phyloP scores from a whole-genome alignment of 1,140 invertebrate genomes.

The Nasonia longicornis region DNA sequence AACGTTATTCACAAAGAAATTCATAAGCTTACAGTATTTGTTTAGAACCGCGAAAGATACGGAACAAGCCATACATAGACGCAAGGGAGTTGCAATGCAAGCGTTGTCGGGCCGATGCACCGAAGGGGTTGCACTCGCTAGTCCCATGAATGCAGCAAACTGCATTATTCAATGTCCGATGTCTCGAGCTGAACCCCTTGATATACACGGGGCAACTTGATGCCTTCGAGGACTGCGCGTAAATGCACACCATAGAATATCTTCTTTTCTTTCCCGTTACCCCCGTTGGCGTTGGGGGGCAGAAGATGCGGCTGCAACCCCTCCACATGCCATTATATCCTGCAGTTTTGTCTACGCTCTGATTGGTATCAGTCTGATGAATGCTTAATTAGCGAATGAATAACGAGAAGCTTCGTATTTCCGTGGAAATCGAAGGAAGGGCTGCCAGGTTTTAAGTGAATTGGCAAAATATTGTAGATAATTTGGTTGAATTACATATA shows the following conservation, averaged over 20 bases:
- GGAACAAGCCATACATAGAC: background rate
- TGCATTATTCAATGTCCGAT: constrained; percentile 9
- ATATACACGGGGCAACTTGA: background rate
- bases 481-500: too few species aligned
- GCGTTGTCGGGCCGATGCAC: background rate
- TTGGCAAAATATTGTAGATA: too few species aligned
- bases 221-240: background rate
- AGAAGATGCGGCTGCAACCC: background rate
- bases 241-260: background rate
- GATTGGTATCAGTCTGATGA: background rate
- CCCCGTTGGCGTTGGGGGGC: background rate
- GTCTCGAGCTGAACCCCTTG: background rate
- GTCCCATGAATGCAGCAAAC: background rate
- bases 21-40: too few species aligned
- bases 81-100: background rate
- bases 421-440: too few species aligned
- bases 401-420: background rate
- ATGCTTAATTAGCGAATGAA: background rate
- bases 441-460: too few species aligned
- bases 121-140: background rate
- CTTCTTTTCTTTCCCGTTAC: background rate
- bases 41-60: too few species aligned
- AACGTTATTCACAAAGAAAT: too few species aligned
- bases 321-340: background rate
- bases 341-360: background rate